A percentile compares a stretch with the other conserved stretches of the same genome.
Conservation (phyloP, 2,888 invertebrate species). For the Andricus curvator region DNA sequence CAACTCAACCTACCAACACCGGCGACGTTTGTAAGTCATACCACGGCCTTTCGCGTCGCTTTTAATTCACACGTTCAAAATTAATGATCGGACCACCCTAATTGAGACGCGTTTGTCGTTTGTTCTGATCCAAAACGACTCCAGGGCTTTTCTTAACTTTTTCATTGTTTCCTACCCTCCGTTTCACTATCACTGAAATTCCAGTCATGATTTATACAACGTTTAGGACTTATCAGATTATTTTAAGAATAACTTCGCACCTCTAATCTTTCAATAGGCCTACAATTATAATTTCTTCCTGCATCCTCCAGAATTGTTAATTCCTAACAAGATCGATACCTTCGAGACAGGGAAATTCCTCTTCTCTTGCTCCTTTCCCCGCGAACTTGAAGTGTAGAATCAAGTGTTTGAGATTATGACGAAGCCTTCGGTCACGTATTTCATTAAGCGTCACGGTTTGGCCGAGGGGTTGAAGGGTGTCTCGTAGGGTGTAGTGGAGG, state of each 20-base stretch:
- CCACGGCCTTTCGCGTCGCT: slow-evolving; percentile 63
- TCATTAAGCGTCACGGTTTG: slow-evolving; percentile 75
- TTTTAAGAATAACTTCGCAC: not conserved
- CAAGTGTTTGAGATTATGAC: slow-evolving; percentile 78
- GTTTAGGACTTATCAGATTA: not conserved
- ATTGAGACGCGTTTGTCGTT: slow-evolving; percentile 36
- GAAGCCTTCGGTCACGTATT: slow-evolving; percentile 77
- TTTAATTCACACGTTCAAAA: slow-evolving; percentile 71
- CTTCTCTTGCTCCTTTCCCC: slow-evolving; percentile 50
- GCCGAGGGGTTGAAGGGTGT: slow-evolving; percentile 54
- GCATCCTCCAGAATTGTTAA: not conserved
- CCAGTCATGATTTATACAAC: not conserved
- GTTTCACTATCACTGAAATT: not conserved
- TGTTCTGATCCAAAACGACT: slow-evolving; percentile 23
- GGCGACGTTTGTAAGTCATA: slow-evolving; percentile 70
- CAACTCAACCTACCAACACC: slow-evolving; percentile 68
- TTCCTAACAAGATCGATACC: slow-evolving; percentile 49
- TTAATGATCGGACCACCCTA: slow-evolving; percentile 62
- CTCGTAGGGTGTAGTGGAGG: slow-evolving; percentile 58
- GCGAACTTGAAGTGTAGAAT: slow-evolving; percentile 59
- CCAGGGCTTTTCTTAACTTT: not conserved
- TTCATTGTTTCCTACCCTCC: slow-evolving; percentile 14
- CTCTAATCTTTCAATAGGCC: too few relatives aligned
- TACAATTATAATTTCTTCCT: not conserved
- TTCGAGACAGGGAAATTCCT: slow-evolving; percentile 39